Evolutionary conservation across 2,113 vertebrate genomes (phyloP).

Genomic region (Seriola aureovittata): DNA sequence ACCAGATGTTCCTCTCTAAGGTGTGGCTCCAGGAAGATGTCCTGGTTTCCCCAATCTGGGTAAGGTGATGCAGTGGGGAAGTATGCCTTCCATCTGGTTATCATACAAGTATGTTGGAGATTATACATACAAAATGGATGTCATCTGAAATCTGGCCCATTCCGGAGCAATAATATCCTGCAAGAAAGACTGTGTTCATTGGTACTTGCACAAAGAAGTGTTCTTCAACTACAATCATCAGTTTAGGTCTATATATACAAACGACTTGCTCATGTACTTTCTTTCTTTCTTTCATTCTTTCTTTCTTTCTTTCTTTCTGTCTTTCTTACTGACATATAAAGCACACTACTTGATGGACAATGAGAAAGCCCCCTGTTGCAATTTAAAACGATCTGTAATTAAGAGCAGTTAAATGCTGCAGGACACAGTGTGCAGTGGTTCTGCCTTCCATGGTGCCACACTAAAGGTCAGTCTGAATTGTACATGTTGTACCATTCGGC

Average conservation of each 20-base stretch:
- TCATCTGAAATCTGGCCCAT: not conserved
- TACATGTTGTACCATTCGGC: not conserved
- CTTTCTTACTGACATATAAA: not conserved
- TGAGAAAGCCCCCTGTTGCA: not conserved
- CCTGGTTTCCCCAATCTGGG: too few species aligned
- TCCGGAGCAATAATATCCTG: too few species aligned
- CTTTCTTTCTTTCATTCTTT: not conserved
- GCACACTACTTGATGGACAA: not conserved
- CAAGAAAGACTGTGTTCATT: not conserved
- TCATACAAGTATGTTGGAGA: not conserved
- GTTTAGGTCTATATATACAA: not conserved
- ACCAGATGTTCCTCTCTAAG: too few species aligned
- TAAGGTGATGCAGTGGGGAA: too few species aligned
- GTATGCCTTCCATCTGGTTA: too few species aligned
- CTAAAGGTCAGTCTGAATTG: conserved; percentile 42
- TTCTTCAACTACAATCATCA: not conserved
- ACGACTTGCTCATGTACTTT: not conserved
- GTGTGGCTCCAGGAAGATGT: too few species aligned
- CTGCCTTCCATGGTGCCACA: not conserved
- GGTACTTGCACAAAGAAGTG: not conserved
- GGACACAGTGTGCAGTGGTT: not conserved
- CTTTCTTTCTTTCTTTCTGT: not conserved
- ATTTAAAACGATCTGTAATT: conserved; percentile 24
- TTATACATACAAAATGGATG: not conserved
- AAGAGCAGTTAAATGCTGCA: not conserved